Evolutionary conservation across 2,888 invertebrate genomes (phyloP).

Genomic region (Oscheius onirici): DNA sequence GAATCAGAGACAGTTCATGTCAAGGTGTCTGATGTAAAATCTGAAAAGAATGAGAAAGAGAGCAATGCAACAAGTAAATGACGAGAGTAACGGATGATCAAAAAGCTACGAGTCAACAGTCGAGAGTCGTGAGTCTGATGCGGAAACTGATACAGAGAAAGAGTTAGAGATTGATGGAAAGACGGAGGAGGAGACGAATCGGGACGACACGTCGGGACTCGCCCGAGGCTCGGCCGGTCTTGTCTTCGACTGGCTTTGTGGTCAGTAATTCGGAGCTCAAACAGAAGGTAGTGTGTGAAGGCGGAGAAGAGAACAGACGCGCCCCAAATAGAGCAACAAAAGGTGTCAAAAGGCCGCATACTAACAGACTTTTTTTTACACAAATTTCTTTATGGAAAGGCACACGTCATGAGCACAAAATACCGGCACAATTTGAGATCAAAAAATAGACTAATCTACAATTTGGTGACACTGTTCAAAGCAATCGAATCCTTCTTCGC

Average conservation of each 20-base stretch:
- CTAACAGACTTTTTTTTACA: too few relatives aligned
- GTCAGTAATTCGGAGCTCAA: conserved; percentile 32
- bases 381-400: conserved; percentile 11
- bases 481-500: conserved; percentile 1
- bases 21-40: background rate
- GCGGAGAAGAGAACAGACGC: conserved; percentile 17
- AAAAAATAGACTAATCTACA: background rate
- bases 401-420: conserved; percentile 19
- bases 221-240: conserved; percentile 28
- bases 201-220: conserved; percentile 25
- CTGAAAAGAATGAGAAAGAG: too few relatives aligned
- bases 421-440: conserved; percentile 30
- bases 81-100: too few relatives aligned
- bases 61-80: too few relatives aligned
- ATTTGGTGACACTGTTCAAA: background rate
- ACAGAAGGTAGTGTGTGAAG: conserved; percentile 30
- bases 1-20: background rate
- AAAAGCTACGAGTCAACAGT: background rate
- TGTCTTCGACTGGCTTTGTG: conserved; percentile 29
- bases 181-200: background rate
- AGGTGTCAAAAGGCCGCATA: conserved; percentile 15
- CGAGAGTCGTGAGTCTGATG: conserved; percentile 10
- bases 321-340: conserved; percentile 22
- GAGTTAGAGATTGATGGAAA: background rate
- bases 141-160: conserved; percentile 27